A percentile compares a stretch with the other conserved stretches of the same genome.
Conservation (phyloP, 2,797 vertebrate genomes). For the Anisognathus igniventris region DNA sequence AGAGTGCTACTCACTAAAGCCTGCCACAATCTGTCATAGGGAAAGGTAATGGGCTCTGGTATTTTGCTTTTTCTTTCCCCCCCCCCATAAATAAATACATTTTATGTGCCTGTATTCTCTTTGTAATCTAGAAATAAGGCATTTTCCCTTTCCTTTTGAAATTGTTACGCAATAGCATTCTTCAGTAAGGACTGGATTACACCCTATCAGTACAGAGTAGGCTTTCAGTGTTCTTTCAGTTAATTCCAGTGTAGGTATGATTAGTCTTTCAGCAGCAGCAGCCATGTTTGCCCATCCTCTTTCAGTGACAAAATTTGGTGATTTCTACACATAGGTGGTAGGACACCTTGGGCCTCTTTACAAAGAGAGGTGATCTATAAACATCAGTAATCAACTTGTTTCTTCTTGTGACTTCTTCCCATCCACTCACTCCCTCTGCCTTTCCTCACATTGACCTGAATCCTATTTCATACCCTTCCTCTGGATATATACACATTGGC, state of each 20-base stretch:
- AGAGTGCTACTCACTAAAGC: background rate
- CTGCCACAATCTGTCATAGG: background rate
- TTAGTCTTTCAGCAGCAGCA: background rate
- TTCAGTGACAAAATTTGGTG: background rate
- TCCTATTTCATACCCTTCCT: background rate
- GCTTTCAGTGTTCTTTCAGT: background rate
- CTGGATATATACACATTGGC: background rate
- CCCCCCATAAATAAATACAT: background rate
- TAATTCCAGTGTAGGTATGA: background rate
- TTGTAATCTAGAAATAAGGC: background rate
- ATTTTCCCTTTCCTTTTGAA: background rate
- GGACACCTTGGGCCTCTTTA: background rate
- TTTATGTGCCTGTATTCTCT: background rate
- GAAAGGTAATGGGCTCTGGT: background rate
- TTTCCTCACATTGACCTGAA: background rate
- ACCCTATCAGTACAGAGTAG: background rate
- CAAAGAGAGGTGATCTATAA: background rate
- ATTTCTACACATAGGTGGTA: background rate
- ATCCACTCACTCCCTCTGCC: background rate
- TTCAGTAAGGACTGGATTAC: background rate
- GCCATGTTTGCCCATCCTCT: background rate
- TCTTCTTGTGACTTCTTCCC: background rate
- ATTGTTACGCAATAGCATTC: background rate
- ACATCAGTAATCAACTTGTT: background rate
- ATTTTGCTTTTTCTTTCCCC: background rate